phyloP scores from a whole-genome alignment of 2,888 invertebrate genomes.

The Toxonevra muliebris region DNA sequence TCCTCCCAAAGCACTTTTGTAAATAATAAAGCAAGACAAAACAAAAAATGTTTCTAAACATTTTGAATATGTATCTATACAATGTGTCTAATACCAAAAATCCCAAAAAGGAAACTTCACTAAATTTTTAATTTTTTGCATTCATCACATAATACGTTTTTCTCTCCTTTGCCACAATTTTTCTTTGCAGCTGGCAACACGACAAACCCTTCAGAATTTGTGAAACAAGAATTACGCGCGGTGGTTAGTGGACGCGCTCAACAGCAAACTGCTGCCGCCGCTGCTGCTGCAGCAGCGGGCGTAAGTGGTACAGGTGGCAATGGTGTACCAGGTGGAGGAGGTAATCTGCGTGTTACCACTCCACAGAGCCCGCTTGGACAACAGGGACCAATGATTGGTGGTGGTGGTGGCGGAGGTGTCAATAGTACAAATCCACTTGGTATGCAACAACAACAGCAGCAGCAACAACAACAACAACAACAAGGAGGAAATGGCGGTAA shows the following conservation, averaged over 20 bases:
- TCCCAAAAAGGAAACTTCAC: too few species aligned
- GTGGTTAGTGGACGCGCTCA: constrained; percentile 85
- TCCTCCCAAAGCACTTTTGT: constrained; percentile 3
- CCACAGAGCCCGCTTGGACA: constrained; percentile 2
- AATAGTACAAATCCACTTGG: constrained; percentile 59
- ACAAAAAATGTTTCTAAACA: constrained; percentile 8
- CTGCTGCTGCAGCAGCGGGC: constrained; percentile 49
- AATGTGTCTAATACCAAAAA: too few species aligned
- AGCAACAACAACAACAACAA: constrained; percentile 40
- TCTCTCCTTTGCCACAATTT: constrained; percentile 47
- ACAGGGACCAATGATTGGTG: constrained; percentile 38
- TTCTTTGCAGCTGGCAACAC: constrained; percentile 67
- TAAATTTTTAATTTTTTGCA: neutral
- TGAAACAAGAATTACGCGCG: constrained; percentile 89
- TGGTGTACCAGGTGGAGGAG: constrained; percentile 37
- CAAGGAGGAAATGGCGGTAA: constrained; percentile 25
- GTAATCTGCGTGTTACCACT: neutral
- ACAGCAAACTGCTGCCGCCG: constrained; percentile 61
- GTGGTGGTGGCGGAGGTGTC: constrained; percentile 48
- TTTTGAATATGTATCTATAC: neutral
- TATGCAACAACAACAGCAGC: constrained; percentile 44
- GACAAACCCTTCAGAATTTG: constrained; percentile 83
- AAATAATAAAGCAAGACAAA: constrained; percentile 20
- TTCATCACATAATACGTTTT: constrained; percentile 14
- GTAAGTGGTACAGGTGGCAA: constrained; percentile 48